phyloP scores from a whole-genome alignment of 2,888 invertebrate genomes.

The Barypeithes pellucidus region DNA sequence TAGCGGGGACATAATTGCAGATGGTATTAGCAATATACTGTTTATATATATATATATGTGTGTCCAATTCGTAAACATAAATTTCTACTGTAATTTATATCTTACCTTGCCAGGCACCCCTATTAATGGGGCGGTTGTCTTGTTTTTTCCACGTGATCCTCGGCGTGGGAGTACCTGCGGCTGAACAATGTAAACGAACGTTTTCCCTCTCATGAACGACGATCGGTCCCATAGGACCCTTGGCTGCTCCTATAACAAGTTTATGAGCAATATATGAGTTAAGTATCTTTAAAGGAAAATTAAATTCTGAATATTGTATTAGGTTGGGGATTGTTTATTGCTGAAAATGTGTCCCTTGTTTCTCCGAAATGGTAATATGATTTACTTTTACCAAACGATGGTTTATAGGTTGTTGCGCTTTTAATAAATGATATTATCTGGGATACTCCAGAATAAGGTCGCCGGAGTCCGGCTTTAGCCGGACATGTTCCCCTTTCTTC shows the following conservation, averaged over 20 bases:
- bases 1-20: too few relatives aligned
- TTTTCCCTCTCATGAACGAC: constrained; percentile 87
- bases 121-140: constrained; percentile 77
- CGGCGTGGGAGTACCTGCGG: constrained; percentile 85
- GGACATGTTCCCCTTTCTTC: too few relatives aligned
- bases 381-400: too few relatives aligned
- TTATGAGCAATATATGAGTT: constrained; percentile 12
- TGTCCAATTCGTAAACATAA: not conserved
- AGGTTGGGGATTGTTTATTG: not conserved
- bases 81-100: not conserved
- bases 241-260: constrained; percentile 54
- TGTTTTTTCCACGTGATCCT: constrained; percentile 84
- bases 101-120: constrained; percentile 79
- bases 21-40: too few relatives aligned
- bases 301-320: constrained; percentile 7
- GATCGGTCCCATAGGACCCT: constrained; percentile 72
- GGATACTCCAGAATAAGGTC: too few relatives aligned
- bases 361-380: not conserved
- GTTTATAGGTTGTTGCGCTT: too few relatives aligned
- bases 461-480: too few relatives aligned
- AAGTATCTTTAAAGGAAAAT: constrained; percentile 11
- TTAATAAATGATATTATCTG: too few relatives aligned
- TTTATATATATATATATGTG: too few relatives aligned
- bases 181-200: constrained; percentile 86
- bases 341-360: not conserved